Conservation (phyloP, 2,113 vertebrate species). For the Oryctolagus cuniculus region DNA sequence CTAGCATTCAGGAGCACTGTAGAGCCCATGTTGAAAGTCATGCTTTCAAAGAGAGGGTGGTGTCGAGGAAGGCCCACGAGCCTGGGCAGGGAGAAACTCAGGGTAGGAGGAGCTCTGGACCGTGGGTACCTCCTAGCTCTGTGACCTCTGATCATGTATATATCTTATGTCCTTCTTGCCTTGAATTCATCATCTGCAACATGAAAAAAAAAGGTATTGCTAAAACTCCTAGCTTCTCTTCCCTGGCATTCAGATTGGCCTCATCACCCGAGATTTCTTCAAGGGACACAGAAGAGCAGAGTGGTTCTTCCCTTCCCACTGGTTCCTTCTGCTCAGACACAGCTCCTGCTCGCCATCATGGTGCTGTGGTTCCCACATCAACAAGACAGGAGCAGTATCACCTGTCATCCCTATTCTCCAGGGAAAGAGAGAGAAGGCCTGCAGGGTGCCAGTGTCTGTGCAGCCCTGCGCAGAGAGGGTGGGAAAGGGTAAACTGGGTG, state of each 20-base stretch:
- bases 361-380: too few relatives aligned
- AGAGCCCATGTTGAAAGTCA: background rate
- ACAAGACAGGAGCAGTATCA: background rate
- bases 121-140: background rate
- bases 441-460: background rate
- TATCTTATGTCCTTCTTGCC: background rate
- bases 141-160: background rate
- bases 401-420: background rate
- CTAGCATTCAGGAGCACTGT: background rate
- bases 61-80: background rate
- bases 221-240: background rate
- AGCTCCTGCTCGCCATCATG: background rate
- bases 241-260: too few relatives aligned
- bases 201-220: too few relatives aligned
- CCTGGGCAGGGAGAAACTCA: background rate
- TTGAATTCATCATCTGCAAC: background rate
- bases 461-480: background rate
- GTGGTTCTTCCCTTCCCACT: accelerated
- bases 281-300: background rate
- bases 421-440: background rate
- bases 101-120: too few relatives aligned
- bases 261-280: background rate
- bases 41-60: accelerated
- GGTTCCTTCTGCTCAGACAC: background rate
- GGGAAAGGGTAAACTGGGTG: slow-evolving; percentile 19